These are phyloP conservation scores for Pemphigus obesinymphae DNA, from an alignment of 1,140 invertebrate species.

Conservation along the genomic window DNA sequence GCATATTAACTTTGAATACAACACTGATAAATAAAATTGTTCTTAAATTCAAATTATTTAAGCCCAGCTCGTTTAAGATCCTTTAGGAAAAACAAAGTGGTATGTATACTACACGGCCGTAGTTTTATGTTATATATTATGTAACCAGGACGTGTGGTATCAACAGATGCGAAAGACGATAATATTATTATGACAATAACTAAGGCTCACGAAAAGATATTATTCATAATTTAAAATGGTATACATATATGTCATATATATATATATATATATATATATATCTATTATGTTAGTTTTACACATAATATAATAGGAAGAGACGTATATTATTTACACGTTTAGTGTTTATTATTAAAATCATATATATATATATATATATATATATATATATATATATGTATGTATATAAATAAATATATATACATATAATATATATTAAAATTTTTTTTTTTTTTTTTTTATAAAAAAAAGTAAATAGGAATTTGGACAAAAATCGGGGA, in stretches of 20 bases:
- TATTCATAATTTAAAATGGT: neutral
- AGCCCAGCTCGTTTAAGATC: neutral
- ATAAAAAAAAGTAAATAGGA: conserved; percentile 37
- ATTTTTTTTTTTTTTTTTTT: neutral
- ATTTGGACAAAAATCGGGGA: conserved; percentile 40
- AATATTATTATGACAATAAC: conserved; percentile 14
- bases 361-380: neutral
- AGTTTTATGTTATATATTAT: neutral
- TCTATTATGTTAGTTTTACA: neutral
- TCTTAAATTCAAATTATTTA: conserved; percentile 18
- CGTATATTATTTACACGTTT: conserved; percentile 1
- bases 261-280: neutral
- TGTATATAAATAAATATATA: neutral
- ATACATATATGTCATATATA: conserved; percentile 1
- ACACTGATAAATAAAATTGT: conserved; percentile 20
- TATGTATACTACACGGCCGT: neutral
- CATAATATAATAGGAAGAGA: conserved; percentile 5
- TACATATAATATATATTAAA: neutral
- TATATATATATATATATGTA: neutral
- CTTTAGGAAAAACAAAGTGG: neutral
- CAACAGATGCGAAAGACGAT: conserved; percentile 9
- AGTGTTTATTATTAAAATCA: neutral
- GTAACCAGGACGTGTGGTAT: neutral
- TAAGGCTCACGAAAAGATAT: conserved; percentile 24
- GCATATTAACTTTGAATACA: conserved; percentile 32